Evolutionary conservation across 2,797 vertebrate genomes (phyloP).

Genomic region (Sitta carolinensis): DNA sequence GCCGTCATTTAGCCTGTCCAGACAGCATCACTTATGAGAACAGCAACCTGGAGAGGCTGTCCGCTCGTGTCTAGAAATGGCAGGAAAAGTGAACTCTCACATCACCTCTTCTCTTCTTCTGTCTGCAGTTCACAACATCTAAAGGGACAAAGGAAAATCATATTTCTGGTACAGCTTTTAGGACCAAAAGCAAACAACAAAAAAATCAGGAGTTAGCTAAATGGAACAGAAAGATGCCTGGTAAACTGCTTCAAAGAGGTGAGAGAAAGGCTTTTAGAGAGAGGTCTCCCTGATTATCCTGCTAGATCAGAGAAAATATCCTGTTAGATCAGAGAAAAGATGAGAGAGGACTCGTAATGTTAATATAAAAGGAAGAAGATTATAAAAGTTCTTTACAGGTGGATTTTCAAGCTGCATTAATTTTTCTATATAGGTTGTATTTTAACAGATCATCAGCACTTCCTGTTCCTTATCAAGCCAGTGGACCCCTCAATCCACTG

Average conservation of each 20-base stretch:
- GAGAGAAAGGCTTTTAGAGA: background rate
- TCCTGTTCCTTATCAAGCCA: background rate
- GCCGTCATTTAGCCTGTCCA: background rate
- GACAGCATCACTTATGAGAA: background rate
- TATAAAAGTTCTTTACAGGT: background rate
- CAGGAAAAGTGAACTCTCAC: background rate
- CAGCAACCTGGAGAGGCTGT: background rate
- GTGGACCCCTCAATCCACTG: background rate
- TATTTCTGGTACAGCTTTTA: background rate
- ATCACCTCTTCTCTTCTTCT: background rate
- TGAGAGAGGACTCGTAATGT: background rate
- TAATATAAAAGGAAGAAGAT: background rate
- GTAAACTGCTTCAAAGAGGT: background rate
- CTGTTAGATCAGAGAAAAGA: background rate
- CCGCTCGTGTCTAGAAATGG: background rate
- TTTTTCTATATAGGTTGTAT: background rate
- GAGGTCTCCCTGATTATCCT: background rate
- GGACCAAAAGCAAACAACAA: background rate
- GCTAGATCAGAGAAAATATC: background rate
- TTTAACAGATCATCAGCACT: background rate
- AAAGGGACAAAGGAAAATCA: background rate
- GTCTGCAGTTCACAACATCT: background rate
- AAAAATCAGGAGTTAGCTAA: background rate
- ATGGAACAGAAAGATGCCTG: background rate
- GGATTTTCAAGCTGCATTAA: background rate